Base-by-base conservation (phyloP, 1,140 invertebrate species). In the Zaprionus gabonicus region DNA sequence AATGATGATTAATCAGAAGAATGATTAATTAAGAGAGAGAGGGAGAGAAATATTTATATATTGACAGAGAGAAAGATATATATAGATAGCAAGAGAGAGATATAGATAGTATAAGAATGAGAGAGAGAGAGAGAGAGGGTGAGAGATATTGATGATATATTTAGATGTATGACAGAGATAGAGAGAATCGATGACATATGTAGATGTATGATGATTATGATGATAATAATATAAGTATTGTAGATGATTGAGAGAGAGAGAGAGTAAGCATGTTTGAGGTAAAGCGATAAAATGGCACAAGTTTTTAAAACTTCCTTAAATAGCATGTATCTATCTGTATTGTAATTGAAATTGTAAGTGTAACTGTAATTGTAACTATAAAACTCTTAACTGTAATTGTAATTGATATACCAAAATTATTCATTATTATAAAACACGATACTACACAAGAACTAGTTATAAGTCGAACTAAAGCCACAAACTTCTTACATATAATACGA, bases 301-400 rank as follows among this genome's bases (percentile, higher is more conserved):
- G 83, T 87, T 87, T 87, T 58, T 71, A 88, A 88, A 88, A 88
- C 81, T 81, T 87, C 56, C 31, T 49, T 36, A 34, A 46, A 59
- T 44, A 66, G 53, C 58, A 78, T 57, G 44, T 57, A 63, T 41
- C 12, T 57, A 63, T 41, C 12, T 59, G 36, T 71, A 56, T 46
- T 66, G 25, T 66, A 41, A 51, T 51, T 51, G 20, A 51, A 51
- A 20, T 51, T 51, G 20, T 51, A 25, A 51, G 46, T 51, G 46
- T 51, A 51, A 51, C 20, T 51, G 46, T 64, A 64, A 36, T 2
- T 56, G 13, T 28, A 56, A 56, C 53, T 31, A 27, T 31, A 56
- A 34, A 34, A 56, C 15, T 56, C 17, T 46, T 56, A 53, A 53
- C 6, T 55, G 25, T 51, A 67, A 56, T 44, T 55, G 28, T 60